These are phyloP conservation scores for Trichosurus vulpecula DNA, from an alignment of 2,797 vertebrate genomes.

Conservation along the genomic window DNA sequence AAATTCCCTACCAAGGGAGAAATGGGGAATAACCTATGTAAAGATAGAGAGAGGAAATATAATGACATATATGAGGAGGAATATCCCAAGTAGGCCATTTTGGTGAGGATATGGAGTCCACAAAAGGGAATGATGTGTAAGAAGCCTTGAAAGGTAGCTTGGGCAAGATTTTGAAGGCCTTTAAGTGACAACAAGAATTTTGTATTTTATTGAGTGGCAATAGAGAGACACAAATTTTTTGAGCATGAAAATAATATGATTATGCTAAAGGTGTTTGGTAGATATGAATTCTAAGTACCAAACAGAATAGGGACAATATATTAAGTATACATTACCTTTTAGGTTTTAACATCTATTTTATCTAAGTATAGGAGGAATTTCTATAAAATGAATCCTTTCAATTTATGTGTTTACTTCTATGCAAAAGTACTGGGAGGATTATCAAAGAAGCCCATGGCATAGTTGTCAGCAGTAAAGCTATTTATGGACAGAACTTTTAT, in stretches of 20 bases:
- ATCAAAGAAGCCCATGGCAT: not conserved
- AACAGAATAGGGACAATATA: not conserved
- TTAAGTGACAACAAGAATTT: not conserved
- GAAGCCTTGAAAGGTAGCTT: not conserved
- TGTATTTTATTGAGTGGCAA: not conserved
- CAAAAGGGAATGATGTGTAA: not conserved
- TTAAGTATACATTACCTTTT: not conserved
- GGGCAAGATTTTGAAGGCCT: not conserved
- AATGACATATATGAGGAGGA: not conserved
- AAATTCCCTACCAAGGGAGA: not conserved
- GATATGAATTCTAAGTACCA: not conserved
- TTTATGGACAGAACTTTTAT: not conserved
- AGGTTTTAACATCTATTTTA: not conserved
- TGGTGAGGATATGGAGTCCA: not conserved
- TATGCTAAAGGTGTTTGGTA: not conserved
- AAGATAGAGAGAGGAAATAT: not conserved
- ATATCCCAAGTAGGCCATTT: not conserved
- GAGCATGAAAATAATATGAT: not conserved
- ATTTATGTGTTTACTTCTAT: not conserved
- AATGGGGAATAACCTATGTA: not conserved
- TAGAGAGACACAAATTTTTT: not conserved
- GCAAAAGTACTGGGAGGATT: not conserved
- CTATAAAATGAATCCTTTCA: not conserved
- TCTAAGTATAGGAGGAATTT: not conserved
- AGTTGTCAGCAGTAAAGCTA: not conserved